Evolutionary conservation across 2,113 vertebrate genomes (phyloP).

Genomic region (Melanerpes formicivorus): DNA sequence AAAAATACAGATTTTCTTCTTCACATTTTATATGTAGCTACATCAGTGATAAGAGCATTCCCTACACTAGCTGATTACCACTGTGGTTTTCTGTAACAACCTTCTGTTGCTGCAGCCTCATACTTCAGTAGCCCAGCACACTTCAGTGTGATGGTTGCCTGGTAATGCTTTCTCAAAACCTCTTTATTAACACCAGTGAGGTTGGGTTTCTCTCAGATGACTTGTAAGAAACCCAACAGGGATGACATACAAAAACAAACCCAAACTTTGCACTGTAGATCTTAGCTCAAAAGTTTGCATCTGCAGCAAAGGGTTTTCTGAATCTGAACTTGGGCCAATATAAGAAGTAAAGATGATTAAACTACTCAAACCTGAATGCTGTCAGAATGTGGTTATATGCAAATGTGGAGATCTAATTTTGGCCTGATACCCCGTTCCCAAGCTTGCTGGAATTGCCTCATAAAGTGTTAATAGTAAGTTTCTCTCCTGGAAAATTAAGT

Average conservation of each 20-base stretch:
- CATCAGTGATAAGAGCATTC: neutral
- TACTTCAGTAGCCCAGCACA: neutral
- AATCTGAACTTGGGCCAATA: neutral
- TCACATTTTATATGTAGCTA: neutral
- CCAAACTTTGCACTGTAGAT: constrained; percentile 11
- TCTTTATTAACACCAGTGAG: constrained; percentile 47
- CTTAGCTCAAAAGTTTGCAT: neutral
- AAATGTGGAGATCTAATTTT: constrained; percentile 14
- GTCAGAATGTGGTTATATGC: neutral
- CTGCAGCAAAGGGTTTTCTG: neutral
- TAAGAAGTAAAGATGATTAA: constrained; percentile 23
- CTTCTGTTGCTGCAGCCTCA: neutral
- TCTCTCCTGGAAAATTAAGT: neutral
- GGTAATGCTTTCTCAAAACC: constrained; percentile 29
- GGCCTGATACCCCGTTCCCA: neutral
- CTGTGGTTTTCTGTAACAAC: neutral
- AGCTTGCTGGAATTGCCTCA: neutral
- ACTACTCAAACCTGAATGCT: constrained; percentile 1
- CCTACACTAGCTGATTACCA: neutral
- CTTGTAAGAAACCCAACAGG: constrained; percentile 29
- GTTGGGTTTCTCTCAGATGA: constrained; percentile 15
- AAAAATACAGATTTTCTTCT: neutral
- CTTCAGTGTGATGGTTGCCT: neutral
- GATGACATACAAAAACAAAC: constrained; percentile 41
- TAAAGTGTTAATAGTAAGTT: neutral